A percentile compares a stretch with the other conserved stretches of the same genome.
phyloP scores from a whole-genome alignment of 2,113 vertebrate genomes.

The Galeopterus variegatus region DNA sequence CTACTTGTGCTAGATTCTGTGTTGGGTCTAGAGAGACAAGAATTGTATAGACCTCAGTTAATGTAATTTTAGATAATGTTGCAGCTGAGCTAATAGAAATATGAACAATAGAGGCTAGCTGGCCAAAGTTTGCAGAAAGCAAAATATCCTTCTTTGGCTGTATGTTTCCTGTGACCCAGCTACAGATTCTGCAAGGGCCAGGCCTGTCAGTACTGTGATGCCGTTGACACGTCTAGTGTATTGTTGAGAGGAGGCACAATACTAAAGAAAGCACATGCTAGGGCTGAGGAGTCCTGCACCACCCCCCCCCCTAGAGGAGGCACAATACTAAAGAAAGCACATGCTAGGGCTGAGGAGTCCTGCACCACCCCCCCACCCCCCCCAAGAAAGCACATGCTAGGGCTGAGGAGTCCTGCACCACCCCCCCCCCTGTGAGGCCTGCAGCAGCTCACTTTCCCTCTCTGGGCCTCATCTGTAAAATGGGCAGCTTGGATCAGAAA shows the following conservation, averaged over 20 bases:
- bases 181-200: not conserved
- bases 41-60: fast-evolving
- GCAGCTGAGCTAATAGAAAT: fast-evolving
- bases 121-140: not conserved
- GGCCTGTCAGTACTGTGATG: too few species aligned
- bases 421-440: not conserved
- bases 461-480: not conserved
- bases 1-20: not conserved
- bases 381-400: too few species aligned
- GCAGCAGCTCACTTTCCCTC: not conserved
- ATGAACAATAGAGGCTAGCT: fast-evolving
- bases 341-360: too few species aligned
- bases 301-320: too few species aligned
- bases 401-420: too few species aligned
- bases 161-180: not conserved
- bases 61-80: not conserved
- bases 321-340: not conserved
- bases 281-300: too few species aligned
- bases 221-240: fast-evolving
- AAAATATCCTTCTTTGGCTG: not conserved
- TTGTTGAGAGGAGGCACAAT: fast-evolving
- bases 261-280: too few species aligned
- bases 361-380: too few species aligned
- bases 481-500: not conserved
- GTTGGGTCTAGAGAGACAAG: not conserved